These are phyloP conservation scores for Merodon equestris DNA, from an alignment of 2,888 invertebrate species.

Conservation along the genomic window DNA sequence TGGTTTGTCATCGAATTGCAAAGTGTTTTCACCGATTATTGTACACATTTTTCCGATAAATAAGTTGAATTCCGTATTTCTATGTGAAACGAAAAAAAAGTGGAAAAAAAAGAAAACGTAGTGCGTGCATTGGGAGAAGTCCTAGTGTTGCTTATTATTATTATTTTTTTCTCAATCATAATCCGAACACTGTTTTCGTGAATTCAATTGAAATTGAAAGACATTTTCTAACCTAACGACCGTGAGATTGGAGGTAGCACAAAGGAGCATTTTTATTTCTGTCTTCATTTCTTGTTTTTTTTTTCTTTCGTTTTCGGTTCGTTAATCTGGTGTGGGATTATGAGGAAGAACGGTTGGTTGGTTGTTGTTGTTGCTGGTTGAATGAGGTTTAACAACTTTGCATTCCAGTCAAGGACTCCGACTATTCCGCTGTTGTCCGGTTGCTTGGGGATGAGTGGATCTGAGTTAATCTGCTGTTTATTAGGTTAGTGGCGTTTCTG, in stretches of 20 bases:
- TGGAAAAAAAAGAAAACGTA: slow-evolving; percentile 1
- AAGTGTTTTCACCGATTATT: too few species aligned
- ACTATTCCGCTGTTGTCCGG: too few species aligned
- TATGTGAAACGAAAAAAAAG: slow-evolving; percentile 13
- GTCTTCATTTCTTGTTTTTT: background rate
- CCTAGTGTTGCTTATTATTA: slow-evolving; percentile 4
- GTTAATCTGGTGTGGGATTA: too few species aligned
- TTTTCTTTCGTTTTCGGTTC: too few species aligned
- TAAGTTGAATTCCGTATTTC: background rate
- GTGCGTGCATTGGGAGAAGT: slow-evolving; percentile 32
- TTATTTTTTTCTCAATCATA: too few species aligned
- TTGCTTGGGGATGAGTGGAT: too few species aligned
- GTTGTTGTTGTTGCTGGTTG: slow-evolving; percentile 5
- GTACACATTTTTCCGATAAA: background rate
- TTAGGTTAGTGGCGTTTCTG: too few species aligned
- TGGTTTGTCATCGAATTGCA: too few species aligned
- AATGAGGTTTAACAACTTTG: slow-evolving; percentile 9
- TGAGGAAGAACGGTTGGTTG: too few species aligned
- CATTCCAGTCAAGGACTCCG: slow-evolving; percentile 49
- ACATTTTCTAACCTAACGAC: slow-evolving; percentile 20
- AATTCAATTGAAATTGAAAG: too few species aligned
- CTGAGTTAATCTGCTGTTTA: too few species aligned
- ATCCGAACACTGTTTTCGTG: too few species aligned
- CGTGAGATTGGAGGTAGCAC: slow-evolving; percentile 34
- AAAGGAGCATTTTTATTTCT: slow-evolving; percentile 7